Evolutionary conservation across 1,140 invertebrate genomes (phyloP).

Genomic region (Micrasema minimum): DNA sequence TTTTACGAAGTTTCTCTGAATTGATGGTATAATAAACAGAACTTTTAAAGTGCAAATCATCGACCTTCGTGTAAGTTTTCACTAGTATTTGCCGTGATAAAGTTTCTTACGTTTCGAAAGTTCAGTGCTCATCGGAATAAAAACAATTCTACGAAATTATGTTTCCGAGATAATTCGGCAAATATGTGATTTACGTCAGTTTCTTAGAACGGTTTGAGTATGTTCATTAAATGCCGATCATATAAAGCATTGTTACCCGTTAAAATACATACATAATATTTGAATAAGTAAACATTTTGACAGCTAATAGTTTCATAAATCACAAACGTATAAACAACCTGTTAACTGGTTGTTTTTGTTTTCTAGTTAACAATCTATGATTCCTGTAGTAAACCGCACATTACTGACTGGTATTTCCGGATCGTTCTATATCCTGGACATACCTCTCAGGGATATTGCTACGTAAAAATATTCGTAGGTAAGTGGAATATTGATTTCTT

Average conservation of each 20-base stretch:
- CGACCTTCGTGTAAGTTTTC: not conserved
- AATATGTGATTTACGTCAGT: slow-evolving; percentile 20
- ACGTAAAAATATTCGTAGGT: too few species aligned
- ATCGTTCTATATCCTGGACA: too few species aligned
- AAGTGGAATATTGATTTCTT: too few species aligned
- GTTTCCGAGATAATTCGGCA: slow-evolving; percentile 11
- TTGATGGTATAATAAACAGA: slow-evolving; percentile 7
- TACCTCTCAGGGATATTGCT: too few species aligned
- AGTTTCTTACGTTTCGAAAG: slow-evolving; percentile 27
- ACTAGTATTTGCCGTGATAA: slow-evolving; percentile 3
- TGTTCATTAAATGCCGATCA: slow-evolving; percentile 5
- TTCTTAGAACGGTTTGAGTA: not conserved
- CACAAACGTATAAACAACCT: slow-evolving; percentile 47
- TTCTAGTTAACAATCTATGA: slow-evolving; percentile 12
- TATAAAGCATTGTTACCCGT: not conserved
- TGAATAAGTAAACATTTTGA: slow-evolving; percentile 40
- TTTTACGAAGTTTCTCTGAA: slow-evolving; percentile 6
- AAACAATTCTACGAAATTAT: slow-evolving; percentile 19
- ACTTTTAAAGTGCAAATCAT: slow-evolving; percentile 7
- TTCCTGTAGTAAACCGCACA: too few species aligned
- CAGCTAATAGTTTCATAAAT: slow-evolving; percentile 47
- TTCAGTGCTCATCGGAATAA: slow-evolving; percentile 32
- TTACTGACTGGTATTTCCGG: too few species aligned
- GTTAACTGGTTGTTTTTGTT: slow-evolving; percentile 45
- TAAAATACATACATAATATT: slow-evolving; percentile 21